These are phyloP conservation scores for Lacerta bilineata DNA, from an alignment of 2,797 vertebrate species.

Conservation along the genomic window DNA sequence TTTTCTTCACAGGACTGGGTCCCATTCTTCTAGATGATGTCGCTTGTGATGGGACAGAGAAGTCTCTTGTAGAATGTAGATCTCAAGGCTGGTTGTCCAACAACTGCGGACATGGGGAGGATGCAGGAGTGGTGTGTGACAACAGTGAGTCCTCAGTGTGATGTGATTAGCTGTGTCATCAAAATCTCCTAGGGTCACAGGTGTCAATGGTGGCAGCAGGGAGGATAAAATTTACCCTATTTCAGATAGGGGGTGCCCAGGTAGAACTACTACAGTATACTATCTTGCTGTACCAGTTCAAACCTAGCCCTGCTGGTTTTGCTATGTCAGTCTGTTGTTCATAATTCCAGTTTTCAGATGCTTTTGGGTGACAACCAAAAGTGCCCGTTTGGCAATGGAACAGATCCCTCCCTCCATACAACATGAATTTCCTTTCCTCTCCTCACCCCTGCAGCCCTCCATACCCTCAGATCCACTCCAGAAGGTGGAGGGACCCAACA, in stretches of 20 bases:
- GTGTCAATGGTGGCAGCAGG: neutral
- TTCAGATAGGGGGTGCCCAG: neutral
- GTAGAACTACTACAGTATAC: too few relatives aligned
- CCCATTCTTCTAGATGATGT: neutral
- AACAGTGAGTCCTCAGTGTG: neutral
- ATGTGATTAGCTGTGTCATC: neutral
- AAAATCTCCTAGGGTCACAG: neutral
- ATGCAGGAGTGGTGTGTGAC: neutral
- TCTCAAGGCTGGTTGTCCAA: neutral
- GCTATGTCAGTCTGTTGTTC: neutral
- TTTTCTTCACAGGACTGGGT: neutral
- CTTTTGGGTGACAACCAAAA: neutral
- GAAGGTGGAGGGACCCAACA: too few relatives aligned
- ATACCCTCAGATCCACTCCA: too few relatives aligned
- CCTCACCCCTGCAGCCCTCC: too few relatives aligned
- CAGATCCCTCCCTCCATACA: too few relatives aligned
- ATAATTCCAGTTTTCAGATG: neutral
- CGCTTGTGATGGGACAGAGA: neutral
- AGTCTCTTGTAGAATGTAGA: neutral
- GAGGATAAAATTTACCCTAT: neutral
- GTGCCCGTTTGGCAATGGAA: too few relatives aligned
- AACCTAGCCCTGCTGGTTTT: neutral
- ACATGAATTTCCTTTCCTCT: too few relatives aligned
- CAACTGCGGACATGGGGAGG: conserved; percentile 17
- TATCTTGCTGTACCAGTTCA: neutral